These are phyloP conservation scores for Esperia sulphurella DNA, from an alignment of 2,888 invertebrate species.

Conservation along the genomic window DNA sequence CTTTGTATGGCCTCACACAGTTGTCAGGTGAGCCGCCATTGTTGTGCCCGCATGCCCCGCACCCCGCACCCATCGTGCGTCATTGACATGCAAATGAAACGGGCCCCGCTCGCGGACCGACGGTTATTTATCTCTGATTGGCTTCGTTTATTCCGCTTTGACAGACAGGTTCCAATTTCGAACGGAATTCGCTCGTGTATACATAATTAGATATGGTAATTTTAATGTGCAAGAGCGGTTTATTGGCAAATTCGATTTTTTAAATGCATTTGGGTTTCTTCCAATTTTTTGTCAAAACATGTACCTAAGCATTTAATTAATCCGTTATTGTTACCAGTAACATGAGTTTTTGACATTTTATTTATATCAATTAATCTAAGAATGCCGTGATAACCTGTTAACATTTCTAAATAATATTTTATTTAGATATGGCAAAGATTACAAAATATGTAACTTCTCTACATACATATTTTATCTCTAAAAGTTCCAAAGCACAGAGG, in stretches of 20 bases:
- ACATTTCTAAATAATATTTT: no score
- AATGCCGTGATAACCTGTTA: no score
- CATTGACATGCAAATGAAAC: conserved; percentile 76
- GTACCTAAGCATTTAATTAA: no score
- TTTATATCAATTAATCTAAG: no score
- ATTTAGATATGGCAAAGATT: background rate
- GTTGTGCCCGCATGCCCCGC: conserved; percentile 29
- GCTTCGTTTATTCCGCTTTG: conserved; percentile 70
- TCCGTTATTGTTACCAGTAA: no score
- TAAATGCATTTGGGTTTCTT: conserved; percentile 13
- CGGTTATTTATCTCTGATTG: conserved; percentile 77
- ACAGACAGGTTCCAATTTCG: conserved; percentile 68
- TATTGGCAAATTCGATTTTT: conserved; percentile 16
- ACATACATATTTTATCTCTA: conserved; percentile 5
- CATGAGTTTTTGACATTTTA: no score
- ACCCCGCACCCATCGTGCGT: conserved; percentile 28
- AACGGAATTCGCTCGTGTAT: conserved; percentile 50
- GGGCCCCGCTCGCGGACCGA: conserved; percentile 59
- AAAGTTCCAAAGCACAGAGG: conserved; percentile 17
- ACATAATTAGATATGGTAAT: conserved; percentile 56
- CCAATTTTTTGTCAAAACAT: no score
- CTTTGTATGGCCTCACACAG: conserved; percentile 23
- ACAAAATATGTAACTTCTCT: background rate
- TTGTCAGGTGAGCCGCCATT: conserved; percentile 59
- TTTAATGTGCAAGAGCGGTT: conserved; percentile 21